Conservation (phyloP, 2,113 vertebrate species). For the Melanerpes formicivorus region DNA sequence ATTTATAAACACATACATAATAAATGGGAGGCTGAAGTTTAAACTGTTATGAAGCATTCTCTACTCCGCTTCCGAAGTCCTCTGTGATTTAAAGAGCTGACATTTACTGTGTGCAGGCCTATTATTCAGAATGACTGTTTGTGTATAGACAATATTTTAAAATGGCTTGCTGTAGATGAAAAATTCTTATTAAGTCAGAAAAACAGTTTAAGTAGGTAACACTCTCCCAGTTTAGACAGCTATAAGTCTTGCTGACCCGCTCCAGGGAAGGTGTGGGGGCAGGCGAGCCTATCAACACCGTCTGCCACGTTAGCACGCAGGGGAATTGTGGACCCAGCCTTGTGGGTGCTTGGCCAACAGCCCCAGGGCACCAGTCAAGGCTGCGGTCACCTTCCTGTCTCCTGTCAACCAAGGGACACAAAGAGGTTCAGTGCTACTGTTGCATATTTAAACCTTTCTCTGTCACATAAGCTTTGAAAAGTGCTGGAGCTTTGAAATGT, state of each 20-base stretch:
- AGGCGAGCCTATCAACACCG: neutral
- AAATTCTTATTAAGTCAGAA: conserved; percentile 88
- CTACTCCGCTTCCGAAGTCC: conserved; percentile 81
- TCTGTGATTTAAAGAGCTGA: conserved; percentile 97
- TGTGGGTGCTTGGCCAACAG: accelerated
- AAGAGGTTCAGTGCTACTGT: neutral
- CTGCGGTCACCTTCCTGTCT: accelerated
- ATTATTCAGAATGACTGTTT: conserved; percentile 99
- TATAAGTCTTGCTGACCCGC: conserved; percentile 72
- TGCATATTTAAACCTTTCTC: neutral
- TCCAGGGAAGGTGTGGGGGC: conserved; percentile 34
- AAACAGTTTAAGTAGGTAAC: conserved; percentile 82
- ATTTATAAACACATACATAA: conserved; percentile 98
- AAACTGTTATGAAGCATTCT: conserved; percentile 92
- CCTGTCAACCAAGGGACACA: accelerated
- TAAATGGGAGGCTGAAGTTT: conserved; percentile 92
- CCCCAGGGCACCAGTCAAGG: accelerated
- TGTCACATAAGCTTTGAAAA: neutral
- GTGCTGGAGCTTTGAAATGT: accelerated
- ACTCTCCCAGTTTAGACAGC: conserved; percentile 77
- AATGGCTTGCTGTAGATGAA: conserved; percentile 87
- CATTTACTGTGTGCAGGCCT: conserved; percentile 94
- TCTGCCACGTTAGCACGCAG: neutral
- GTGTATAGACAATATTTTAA: conserved; percentile 96
- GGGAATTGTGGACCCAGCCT: neutral